Percentiles rank a stretch among this genome's conserved stretches.
Conservation (phyloP, 2,113 vertebrate species). For the Tursiops truncatus region DNA sequence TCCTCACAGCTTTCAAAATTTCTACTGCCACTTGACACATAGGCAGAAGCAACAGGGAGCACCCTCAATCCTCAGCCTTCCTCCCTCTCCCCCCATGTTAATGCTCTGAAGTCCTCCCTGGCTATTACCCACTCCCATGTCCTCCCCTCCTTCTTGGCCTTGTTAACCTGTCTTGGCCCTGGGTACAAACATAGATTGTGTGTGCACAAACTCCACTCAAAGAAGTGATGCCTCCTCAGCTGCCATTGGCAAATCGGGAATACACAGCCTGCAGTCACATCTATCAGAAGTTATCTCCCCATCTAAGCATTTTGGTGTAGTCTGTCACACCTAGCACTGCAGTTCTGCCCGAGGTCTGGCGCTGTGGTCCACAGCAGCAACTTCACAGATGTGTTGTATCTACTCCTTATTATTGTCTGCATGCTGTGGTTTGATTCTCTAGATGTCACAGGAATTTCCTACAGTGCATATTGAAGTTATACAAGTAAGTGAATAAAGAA, state of each 20-base stretch:
- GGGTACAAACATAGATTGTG: slow-evolving; percentile 52
- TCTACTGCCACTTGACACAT: slow-evolving; percentile 69
- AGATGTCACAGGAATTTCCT: neutral
- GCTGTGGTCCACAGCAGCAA: neutral
- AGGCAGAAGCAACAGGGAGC: slow-evolving; percentile 60
- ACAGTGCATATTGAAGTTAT: neutral
- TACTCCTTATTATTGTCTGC: neutral
- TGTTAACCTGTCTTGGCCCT: slow-evolving; percentile 66
- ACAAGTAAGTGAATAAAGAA: slow-evolving; percentile 38
- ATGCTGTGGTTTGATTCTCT: neutral
- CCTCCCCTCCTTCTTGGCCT: slow-evolving; percentile 67
- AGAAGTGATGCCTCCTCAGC: neutral
- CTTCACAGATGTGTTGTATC: neutral
- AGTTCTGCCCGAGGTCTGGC: neutral
- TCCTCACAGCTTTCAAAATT: slow-evolving; percentile 78
- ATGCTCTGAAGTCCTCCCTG: slow-evolving; percentile 57
- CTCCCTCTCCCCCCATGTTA: slow-evolving; percentile 69
- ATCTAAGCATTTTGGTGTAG: slow-evolving; percentile 62
- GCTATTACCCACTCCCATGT: slow-evolving; percentile 76
- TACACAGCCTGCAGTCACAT: slow-evolving; percentile 24
- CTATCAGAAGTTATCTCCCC: slow-evolving; percentile 57
- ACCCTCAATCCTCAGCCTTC: slow-evolving; percentile 64
- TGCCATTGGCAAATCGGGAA: slow-evolving; percentile 57
- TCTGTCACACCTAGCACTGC: neutral
- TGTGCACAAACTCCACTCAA: slow-evolving; percentile 21